A percentile compares a stretch with the other conserved stretches of the same genome.
Conservation (phyloP, 2,797 vertebrate species). For the Oreochromis mossambicus region DNA sequence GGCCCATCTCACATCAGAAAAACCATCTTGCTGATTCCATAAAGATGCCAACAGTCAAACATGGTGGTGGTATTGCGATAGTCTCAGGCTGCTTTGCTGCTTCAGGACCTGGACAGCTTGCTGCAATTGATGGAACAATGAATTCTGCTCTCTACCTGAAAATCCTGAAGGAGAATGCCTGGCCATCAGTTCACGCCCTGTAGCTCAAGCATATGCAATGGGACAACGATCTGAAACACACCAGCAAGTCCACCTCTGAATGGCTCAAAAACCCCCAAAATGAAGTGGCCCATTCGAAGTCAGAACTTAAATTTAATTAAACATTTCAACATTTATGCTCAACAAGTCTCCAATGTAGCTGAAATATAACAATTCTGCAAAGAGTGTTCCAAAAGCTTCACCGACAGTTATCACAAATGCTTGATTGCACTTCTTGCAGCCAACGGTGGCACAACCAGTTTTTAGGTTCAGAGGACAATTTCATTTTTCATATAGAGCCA, state of each 20-base stretch:
- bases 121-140: too few species aligned
- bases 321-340: neutral
- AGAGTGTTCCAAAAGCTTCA: neutral
- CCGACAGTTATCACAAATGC: neutral
- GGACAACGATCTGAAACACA: neutral
- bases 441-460: neutral
- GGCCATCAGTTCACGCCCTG: rapidly evolving
- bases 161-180: neutral
- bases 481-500: neutral
- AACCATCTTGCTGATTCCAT: too few species aligned
- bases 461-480: neutral
- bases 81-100: too few species aligned
- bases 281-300: neutral
- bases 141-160: neutral
- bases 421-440: neutral
- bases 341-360: neutral
- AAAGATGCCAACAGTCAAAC: too few species aligned
- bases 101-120: too few species aligned
- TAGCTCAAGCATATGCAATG: neutral
- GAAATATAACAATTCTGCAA: neutral
- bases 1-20: too few species aligned
- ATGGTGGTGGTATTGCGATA: too few species aligned
- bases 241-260: neutral
- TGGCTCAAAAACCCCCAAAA: rapidly evolving
- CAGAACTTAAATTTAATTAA: neutral